phyloP scores from a whole-genome alignment of 2,113 vertebrate genomes.

The Macaca mulatta region DNA sequence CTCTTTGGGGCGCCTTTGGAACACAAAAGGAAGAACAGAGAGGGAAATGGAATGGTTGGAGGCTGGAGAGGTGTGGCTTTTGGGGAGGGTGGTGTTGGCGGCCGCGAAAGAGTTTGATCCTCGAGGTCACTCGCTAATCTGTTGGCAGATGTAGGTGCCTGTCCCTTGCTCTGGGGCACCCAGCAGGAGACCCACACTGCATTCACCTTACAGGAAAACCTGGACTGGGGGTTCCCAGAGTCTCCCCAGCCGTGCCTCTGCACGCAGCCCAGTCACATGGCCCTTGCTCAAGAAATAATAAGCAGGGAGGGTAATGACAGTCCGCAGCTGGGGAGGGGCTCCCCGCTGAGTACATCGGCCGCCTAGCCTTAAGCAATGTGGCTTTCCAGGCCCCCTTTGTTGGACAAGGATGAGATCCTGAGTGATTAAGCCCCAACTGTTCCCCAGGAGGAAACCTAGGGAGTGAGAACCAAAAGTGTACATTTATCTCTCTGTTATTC shows the following conservation, averaged over 20 bases:
- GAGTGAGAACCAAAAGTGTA: neutral
- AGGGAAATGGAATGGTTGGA: neutral
- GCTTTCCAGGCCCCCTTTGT: neutral
- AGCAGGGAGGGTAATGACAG: constrained; percentile 55
- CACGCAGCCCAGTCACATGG: neutral
- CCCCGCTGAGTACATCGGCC: neutral
- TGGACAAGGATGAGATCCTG: neutral
- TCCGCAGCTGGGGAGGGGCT: neutral
- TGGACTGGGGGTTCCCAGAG: neutral
- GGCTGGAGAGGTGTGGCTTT: constrained; percentile 26
- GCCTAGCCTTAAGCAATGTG: neutral
- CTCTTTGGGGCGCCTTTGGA: constrained; percentile 1
- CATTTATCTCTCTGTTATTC: neutral
- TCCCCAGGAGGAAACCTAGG: neutral
- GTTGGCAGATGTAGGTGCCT: neutral
- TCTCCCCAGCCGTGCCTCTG: neutral
- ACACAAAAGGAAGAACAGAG: constrained; percentile 41
- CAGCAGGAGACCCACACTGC: neutral
- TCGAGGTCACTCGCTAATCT: neutral
- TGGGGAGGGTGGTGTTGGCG: neutral
- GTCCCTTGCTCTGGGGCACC: neutral
- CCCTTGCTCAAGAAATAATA: constrained; percentile 67
- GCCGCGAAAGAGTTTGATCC: neutral
- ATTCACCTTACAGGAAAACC: neutral
- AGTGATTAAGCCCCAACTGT: neutral